Evolutionary conservation across 2,888 invertebrate species (phyloP), one percentile per base, ranked within the genome.

Genomic region (Lapara coniferarum): DNA sequence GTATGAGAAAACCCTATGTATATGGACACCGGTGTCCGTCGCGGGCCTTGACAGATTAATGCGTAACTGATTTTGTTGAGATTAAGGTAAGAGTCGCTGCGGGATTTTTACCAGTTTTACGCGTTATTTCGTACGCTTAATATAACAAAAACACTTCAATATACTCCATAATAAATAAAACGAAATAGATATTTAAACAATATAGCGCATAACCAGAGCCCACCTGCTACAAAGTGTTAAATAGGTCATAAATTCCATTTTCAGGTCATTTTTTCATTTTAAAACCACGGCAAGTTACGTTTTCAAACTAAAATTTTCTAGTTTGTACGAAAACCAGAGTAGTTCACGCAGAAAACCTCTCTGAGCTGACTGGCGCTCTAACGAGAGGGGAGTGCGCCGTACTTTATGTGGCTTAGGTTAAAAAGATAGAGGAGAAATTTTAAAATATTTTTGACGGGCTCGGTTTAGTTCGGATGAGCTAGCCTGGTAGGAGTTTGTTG

Each of bases 281-380:
- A 52, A 68, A 68, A 58, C 25, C 51, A 58, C 57, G 58, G 46
- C 49, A 19, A 49, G 63, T 49, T 63, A 19, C 19, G 49, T 63
- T 63, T 63, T 46, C 63, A 63, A 63, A 63, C 63, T 63, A 63
- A 63, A 49, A 49, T 63, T 63, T 63, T 19, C 49, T 49, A 19
- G 19, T 46, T 13, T 58, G 12, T 51, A 51, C 58, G 51, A 58
- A 58, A 68, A 51, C 68, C 58, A 56, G 51, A 37, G 67, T 49
- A 68, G 67, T 49, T 68, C 58, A 68, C 68, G 58, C 68, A 68
- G 51, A 68, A 37, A 58, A 57, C 58, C 68, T 68, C 68, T 63
- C 51, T 68, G 51, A 68, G 58, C 68, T 68, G 58, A 58, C 57
- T 68, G 58, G 58, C 16, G 55, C 68, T 58, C 49, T 68, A 68